Percentiles rank a stretch among this genome's conserved stretches.
Conservation (phyloP, 2,113 vertebrate species). For the Mastomys natalensis region DNA sequence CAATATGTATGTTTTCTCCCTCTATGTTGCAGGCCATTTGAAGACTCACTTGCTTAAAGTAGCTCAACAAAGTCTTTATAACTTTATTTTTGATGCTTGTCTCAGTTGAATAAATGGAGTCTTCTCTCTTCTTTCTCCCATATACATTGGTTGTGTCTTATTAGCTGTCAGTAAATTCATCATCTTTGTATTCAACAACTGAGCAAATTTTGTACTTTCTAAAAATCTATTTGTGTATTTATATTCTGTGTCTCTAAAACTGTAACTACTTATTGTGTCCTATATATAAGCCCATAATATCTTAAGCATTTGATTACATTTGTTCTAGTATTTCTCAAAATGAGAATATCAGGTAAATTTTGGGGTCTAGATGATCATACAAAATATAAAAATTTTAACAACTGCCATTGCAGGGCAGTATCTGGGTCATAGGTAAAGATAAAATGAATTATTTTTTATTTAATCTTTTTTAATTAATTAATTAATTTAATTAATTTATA, state of each 20-base stretch:
- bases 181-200: slow-evolving; percentile 29
- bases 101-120: background rate
- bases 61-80: background rate
- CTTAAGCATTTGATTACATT: slow-evolving; percentile 17
- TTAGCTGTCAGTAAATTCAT: background rate
- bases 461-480: too few species aligned
- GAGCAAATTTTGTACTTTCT: background rate
- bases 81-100: background rate
- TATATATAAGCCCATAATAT: background rate
- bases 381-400: slow-evolving; percentile 51
- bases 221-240: background rate
- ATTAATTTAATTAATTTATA: too few species aligned
- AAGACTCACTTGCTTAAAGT: background rate
- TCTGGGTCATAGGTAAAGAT: slow-evolving; percentile 40
- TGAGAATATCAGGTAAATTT: slow-evolving; percentile 4
- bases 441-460: slow-evolving; percentile 11
- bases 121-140: background rate
- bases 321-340: slow-evolving; percentile 54
- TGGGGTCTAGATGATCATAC: slow-evolving; percentile 18
- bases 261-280: background rate
- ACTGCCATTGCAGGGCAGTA: background rate
- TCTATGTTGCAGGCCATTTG: background rate
- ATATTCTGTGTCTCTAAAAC: background rate
- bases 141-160: background rate
- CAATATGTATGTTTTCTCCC: background rate